phyloP scores from a whole-genome alignment of 2,797 vertebrate genomes.

The Orestias chungarensis region DNA sequence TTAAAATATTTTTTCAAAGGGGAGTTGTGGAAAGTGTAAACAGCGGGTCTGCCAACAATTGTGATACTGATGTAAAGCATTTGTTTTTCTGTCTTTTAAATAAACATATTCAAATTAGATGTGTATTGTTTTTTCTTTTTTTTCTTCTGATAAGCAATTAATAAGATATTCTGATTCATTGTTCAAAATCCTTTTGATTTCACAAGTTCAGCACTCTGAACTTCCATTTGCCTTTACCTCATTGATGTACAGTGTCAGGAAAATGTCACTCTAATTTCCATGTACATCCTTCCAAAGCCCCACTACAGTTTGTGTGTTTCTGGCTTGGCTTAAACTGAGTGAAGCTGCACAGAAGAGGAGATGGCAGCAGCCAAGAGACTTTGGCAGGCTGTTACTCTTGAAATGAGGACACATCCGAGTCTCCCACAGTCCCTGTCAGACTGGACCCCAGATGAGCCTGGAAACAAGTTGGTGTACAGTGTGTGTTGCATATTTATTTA shows the following conservation, averaged over 20 bases:
- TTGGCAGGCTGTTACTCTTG: constrained; percentile 4
- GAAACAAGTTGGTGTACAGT: not conserved
- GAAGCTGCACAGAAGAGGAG: not conserved
- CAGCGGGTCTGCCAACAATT: not conserved
- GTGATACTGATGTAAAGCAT: accelerated
- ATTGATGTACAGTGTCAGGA: not conserved
- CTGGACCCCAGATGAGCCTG: not conserved
- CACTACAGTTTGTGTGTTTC: constrained; percentile 1
- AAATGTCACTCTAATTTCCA: constrained; percentile 6
- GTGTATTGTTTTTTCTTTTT: not conserved
- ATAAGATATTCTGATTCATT: not conserved
- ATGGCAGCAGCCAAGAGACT: constrained; percentile 8
- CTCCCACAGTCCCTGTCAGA: constrained; percentile 6
- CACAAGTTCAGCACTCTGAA: not conserved
- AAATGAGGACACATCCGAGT: not conserved
- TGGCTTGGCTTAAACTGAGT: not conserved
- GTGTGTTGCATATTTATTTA: constrained; percentile 19
- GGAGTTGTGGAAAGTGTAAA: too few relatives aligned
- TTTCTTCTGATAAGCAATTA: too few relatives aligned
- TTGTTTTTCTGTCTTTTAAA: not conserved
- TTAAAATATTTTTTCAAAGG: not conserved
- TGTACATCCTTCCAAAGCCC: not conserved
- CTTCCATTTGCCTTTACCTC: not conserved
- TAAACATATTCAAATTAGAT: not conserved
- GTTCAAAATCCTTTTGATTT: not conserved